Base-by-base conservation (phyloP, 1,140 invertebrate species). In the Zaprionus davidi region DNA sequence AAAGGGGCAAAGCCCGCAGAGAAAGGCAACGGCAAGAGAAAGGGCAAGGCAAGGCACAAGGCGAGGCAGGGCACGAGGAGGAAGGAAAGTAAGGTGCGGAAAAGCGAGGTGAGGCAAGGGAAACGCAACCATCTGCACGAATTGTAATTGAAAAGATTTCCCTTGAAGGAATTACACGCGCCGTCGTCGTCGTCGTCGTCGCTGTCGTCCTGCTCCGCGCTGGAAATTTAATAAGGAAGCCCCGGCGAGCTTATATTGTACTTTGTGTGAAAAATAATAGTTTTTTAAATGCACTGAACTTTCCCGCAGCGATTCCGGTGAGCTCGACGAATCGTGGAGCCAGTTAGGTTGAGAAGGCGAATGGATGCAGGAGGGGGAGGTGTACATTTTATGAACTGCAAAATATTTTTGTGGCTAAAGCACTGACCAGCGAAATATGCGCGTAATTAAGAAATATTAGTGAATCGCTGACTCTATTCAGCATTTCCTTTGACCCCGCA, bases 131-230 rank as follows among this genome's bases (percentile, higher is more conserved):
- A 88, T 88, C 85, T 88, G 85, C 85, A 88, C 82, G 86, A 88
- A 88, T 88, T 85, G 85, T 90, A 88, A 88, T 88, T 88, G 85
- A 88, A 88, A 88, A 88, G 85, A 88, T 88, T 88, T 88, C 85
- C 83, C 85, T 90, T 90, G 81, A 82, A 85, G 85, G 79, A 88
- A 88, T 88, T 84, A 84, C 84, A 83, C 60, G 83, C 78, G 79
- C 72, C 28, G 49, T 51, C 46, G 31, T 34, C 41, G 7, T 34
- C 41, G 49, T 15, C 34, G 28, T 17, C 49, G n/a, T 62, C 49
- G 53, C n/a, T n/a, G 41, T 44, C 41, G 41, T 64, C 60, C 46
- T 73, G 76, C 76, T 60, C 76, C 66, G 82, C 28, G 71, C 59
- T 38, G 69, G 46, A 76, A 88, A 88, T 88, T 88, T 90, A 88